Evolutionary conservation across 2,797 vertebrate genomes (phyloP), one percentile per base, ranked within the genome.

Genomic region (Ctenopoma multispine): DNA sequence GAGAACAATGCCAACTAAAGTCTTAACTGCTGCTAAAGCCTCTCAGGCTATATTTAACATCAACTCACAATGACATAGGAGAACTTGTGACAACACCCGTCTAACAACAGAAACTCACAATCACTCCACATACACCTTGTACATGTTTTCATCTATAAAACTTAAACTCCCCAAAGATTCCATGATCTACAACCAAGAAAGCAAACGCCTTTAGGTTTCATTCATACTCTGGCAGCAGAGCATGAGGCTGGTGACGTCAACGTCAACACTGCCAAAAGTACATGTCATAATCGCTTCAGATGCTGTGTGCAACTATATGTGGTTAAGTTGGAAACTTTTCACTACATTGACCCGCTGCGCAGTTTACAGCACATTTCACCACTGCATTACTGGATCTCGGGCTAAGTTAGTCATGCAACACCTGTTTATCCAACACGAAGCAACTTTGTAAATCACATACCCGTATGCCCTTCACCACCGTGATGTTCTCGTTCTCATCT

Each of bases 381-480:
- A 11, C 2, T 4, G 61, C 13, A 10, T 17, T 4, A 31, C 6
- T 11, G 10, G 14, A 1, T n/a, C 1, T 6, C 5, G 3, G 54
- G 62, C 63, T 23, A 34, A 34, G 1, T 6, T 1, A 41, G 23
- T 2, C n/a, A 17, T 17, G 21, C 23, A 48, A 29, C 56, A 62
- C 34, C 1, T 34, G 64, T 69, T 63, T 17, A n/a, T 1, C 12
- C 3, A 34, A 10, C 55, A 5, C n/a, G 11, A 47, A 49, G 5
- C 34, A 41, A 24, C 77, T 72, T 43, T 50, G 36, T 24, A 58
- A 13, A 48, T 63, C 79, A 93, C 98, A 97, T 94, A 99, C 98
- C 97, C 97, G 87, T 86, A 99, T 96, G 94, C 97, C 98, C 95
- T 99, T 99, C 94, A 99, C 97, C 91, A 98, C 95, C 0, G 96